phyloP scores from a whole-genome alignment of 2,797 vertebrate genomes.

The Choloepus didactylus region DNA sequence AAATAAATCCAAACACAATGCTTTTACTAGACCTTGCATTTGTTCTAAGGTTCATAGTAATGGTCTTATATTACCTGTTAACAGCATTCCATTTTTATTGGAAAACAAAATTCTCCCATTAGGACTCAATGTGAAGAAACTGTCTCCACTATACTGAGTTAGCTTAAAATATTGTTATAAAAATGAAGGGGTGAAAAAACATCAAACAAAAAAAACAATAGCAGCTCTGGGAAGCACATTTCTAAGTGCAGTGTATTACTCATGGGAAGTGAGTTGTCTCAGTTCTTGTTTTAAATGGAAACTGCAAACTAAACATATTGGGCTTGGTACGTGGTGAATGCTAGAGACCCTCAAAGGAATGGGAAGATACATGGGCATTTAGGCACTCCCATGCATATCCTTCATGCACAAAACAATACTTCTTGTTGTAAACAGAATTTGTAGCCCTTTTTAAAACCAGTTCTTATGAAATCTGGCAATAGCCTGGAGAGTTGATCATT shows the following conservation, averaged over 20 bases:
- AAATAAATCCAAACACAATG: not conserved
- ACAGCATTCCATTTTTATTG: not conserved
- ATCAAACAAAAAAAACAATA: not conserved
- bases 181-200: not conserved
- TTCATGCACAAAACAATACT: not conserved
- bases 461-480: slow-evolving; percentile 67
- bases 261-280: not conserved
- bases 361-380: not conserved
- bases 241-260: not conserved
- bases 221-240: not conserved
- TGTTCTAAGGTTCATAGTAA: not conserved
- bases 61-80: not conserved
- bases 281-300: not conserved
- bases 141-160: not conserved
- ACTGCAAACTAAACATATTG: not conserved
- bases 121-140: slow-evolving; percentile 30
- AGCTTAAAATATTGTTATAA: not conserved
- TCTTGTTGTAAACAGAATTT: slow-evolving; percentile 28
- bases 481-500: slow-evolving; percentile 32
- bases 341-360: not conserved
- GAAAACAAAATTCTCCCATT: slow-evolving; percentile 19
- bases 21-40: not conserved
- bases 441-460: slow-evolving; percentile 8
- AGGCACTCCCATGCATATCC: slow-evolving; percentile 6
- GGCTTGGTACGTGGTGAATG: not conserved